These are phyloP conservation scores for Hermodice carunculata DNA, from an alignment of 2,888 invertebrate genomes.

Conservation along the genomic window DNA sequence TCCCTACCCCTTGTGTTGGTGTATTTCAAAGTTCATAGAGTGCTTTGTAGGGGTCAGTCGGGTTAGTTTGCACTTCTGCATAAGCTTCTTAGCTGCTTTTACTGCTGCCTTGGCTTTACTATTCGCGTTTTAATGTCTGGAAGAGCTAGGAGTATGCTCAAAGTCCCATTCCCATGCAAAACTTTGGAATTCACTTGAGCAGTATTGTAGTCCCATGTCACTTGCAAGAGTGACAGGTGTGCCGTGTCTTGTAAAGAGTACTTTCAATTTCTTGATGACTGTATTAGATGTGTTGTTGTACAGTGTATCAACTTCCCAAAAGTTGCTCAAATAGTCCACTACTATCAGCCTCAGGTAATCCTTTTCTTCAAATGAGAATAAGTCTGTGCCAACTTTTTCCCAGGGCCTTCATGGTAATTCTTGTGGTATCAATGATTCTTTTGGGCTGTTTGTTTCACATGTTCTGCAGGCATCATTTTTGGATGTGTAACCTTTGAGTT, in stretches of 20 bases:
- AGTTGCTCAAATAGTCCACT: constrained; percentile 37
- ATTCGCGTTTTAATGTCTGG: constrained; percentile 34
- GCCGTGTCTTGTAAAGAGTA: constrained; percentile 26
- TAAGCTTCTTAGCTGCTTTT: constrained; percentile 33
- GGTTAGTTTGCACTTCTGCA: constrained; percentile 16
- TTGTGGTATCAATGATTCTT: constrained; percentile 24
- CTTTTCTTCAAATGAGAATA: constrained; percentile 30
- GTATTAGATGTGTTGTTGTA: constrained; percentile 20
- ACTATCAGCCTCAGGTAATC: constrained; percentile 38
- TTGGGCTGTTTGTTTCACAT: background rate
- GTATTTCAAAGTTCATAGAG: constrained; percentile 11
- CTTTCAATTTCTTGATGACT: constrained; percentile 27
- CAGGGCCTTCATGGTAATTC: constrained; percentile 35
- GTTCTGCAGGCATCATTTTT: constrained; percentile 1
- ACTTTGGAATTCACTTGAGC: constrained; percentile 20
- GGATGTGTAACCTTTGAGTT: background rate
- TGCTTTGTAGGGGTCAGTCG: constrained; percentile 3
- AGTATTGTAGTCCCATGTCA: constrained; percentile 38
- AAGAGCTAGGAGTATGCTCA: constrained; percentile 32
- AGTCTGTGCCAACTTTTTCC: constrained; percentile 36
- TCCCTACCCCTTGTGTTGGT: background rate
- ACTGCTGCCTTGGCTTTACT: constrained; percentile 42
- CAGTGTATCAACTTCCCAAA: constrained; percentile 32
- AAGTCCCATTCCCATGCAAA: constrained; percentile 37
- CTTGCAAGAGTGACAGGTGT: constrained; percentile 26